Base-by-base conservation (phyloP, 2,113 vertebrate species). In the Tautogolabrus adspersus region DNA sequence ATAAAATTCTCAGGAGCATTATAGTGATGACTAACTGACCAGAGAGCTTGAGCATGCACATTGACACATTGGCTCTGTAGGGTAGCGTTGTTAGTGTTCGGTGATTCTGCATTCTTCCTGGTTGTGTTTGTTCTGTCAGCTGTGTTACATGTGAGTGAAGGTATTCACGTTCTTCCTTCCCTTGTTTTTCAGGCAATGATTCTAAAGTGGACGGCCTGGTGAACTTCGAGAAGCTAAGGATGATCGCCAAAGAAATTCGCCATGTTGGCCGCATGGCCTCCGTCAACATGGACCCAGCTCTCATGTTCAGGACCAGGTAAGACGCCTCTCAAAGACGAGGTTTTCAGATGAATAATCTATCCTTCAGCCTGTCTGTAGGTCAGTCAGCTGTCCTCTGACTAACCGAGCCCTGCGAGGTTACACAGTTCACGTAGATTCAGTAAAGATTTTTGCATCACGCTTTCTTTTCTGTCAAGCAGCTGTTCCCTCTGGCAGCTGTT, bases 191-290 rank as follows among this genome's bases (percentile, higher is more conserved):
- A 99, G 98, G 98, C 57, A 99, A 99, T 47, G 98, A 99, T 90
- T 99, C 98, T 0, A 99, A 99, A 86, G 98, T 99, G 61, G 98
- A 99, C 6, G 98, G 98, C 40, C 89, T 99, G 84, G 96, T 99
- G 58, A 99, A 99, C 91, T 99, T 99, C 85, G 98, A 99, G 94
- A 99, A 99, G 93, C 94, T 99, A 81, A 93, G 98, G 85, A 99
- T 99, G 98, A 99, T 99, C 40, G 98, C 98, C 11, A 99, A 99
- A 93, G 98, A 99, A 93, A 98, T 99, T 18, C 95, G 97, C 47
- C 98, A 99, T 0, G 98, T 99, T 0, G 97, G 97, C 13, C 95
- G 97, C 76, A 99, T 99, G 98, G 98, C 97, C 0, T 98, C 98
- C 0, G 96, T 99, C 37, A 99, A 99, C 90, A 98, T 99, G 97